phyloP scores from a whole-genome alignment of 2,113 vertebrate species.

The Poecile atricapillus region DNA sequence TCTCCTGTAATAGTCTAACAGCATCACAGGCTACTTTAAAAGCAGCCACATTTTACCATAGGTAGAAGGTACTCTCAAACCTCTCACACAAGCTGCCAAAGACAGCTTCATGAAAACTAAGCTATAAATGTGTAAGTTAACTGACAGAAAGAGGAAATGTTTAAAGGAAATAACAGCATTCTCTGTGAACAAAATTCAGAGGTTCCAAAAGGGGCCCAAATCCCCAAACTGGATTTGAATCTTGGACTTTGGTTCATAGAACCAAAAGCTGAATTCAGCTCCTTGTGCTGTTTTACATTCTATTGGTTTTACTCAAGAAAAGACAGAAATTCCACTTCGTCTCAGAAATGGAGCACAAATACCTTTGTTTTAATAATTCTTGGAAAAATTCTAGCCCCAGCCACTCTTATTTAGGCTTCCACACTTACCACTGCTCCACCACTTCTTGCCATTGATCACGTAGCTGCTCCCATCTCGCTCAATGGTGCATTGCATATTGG shows the following conservation, averaged over 20 bases:
- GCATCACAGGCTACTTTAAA: background rate
- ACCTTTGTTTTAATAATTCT: background rate
- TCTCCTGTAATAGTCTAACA: background rate
- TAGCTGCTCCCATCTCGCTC: conserved; percentile 74
- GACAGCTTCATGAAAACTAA: background rate
- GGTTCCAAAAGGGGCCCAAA: background rate
- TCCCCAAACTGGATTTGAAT: background rate
- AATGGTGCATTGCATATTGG: conserved; percentile 88
- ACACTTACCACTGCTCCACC: conserved; percentile 93
- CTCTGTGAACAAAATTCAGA: background rate
- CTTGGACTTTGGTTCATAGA: background rate
- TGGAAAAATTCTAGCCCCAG: background rate
- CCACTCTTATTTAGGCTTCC: background rate
- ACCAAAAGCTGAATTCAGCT: background rate
- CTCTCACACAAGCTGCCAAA: background rate
- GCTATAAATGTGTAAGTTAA: background rate
- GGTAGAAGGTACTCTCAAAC: background rate
- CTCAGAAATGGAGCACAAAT: background rate
- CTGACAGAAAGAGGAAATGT: fast-evolving
- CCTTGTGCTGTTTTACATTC: background rate
- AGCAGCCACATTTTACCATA: background rate
- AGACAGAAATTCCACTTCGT: background rate
- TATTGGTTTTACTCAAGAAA: background rate
- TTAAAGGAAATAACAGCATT: background rate
- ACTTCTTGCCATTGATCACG: conserved; percentile 89